Evolutionary conservation across 2,888 invertebrate genomes (phyloP).

Genomic region (Eristalis arbustorum): DNA sequence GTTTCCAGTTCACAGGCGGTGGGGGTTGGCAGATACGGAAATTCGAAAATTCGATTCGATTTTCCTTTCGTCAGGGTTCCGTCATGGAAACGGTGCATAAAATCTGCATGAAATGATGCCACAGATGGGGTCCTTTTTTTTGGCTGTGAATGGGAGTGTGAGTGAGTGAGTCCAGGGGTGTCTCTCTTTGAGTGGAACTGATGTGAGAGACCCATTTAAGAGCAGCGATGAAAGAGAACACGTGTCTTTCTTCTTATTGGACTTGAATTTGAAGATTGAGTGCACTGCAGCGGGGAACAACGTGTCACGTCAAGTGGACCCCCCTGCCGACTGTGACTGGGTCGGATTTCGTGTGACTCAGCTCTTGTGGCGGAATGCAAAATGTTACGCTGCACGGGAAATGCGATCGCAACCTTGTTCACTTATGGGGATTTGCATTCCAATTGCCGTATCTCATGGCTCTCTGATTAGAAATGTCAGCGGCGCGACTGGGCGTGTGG

Average conservation of each 20-base stretch:
- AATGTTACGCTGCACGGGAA: background rate
- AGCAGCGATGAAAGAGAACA: background rate
- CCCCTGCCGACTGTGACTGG: background rate
- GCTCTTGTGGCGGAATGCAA: background rate
- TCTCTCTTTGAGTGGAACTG: background rate
- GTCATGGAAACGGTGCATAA: constrained; percentile 28
- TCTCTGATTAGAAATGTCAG: background rate
- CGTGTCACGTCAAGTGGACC: background rate
- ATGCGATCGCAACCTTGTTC: background rate
- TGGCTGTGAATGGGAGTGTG: background rate
- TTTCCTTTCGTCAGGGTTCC: constrained; percentile 11
- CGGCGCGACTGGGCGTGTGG: no score
- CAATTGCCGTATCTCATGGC: background rate
- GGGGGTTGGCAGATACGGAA: background rate
- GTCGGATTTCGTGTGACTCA: background rate
- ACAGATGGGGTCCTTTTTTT: background rate
- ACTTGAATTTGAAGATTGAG: background rate
- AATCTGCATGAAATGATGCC: constrained; percentile 53
- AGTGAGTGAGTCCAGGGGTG: background rate
- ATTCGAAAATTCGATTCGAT: constrained; percentile 26
- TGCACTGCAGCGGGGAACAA: background rate
- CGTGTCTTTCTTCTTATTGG: background rate
- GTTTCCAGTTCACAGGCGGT: background rate
- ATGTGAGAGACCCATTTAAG: background rate
- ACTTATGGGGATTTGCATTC: background rate